A percentile compares a stretch with the other conserved stretches of the same genome.
These are phyloP conservation scores for Caenorhabditis panamensis DNA, from an alignment of 2,888 invertebrate species.

Conservation along the genomic window DNA sequence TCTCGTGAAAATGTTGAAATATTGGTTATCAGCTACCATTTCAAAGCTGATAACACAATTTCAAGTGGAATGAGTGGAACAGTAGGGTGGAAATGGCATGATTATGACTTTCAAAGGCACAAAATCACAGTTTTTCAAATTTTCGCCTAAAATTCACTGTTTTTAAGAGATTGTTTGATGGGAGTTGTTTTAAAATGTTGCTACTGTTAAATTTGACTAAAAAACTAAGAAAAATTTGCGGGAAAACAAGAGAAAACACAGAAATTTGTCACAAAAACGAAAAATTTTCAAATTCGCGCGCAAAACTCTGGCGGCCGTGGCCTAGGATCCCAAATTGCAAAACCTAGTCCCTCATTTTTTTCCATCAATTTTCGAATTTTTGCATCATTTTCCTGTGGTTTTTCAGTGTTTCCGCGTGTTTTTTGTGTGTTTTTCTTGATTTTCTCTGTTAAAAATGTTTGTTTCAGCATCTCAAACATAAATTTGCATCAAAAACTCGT, in stretches of 20 bases:
- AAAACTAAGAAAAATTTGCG: neutral
- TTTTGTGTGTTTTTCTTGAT: neutral
- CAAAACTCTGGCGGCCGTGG: neutral
- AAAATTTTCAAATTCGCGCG: conserved; percentile 1
- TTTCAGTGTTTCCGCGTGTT: neutral
- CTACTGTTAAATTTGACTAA: too few relatives aligned
- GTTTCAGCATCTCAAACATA: too few relatives aligned
- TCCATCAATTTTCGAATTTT: neutral
- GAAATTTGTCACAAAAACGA: neutral
- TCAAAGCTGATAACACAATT: too few relatives aligned
- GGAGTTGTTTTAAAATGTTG: too few relatives aligned
- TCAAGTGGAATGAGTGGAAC: neutral
- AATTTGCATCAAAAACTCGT: too few relatives aligned
- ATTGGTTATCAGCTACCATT: neutral
- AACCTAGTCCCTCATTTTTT: neutral
- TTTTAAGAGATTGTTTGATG: too few relatives aligned
- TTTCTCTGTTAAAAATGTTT: neutral
- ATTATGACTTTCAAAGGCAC: neutral
- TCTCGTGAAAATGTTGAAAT: neutral
- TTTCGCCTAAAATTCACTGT: too few relatives aligned
- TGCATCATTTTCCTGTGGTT: neutral
- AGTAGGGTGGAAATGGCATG: conserved; percentile 17
- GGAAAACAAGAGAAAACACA: neutral
- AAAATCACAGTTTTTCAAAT: neutral
- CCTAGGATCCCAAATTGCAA: neutral